phyloP scores from a whole-genome alignment of 2,888 invertebrate genomes.

The Bhutanitis thaidina region DNA sequence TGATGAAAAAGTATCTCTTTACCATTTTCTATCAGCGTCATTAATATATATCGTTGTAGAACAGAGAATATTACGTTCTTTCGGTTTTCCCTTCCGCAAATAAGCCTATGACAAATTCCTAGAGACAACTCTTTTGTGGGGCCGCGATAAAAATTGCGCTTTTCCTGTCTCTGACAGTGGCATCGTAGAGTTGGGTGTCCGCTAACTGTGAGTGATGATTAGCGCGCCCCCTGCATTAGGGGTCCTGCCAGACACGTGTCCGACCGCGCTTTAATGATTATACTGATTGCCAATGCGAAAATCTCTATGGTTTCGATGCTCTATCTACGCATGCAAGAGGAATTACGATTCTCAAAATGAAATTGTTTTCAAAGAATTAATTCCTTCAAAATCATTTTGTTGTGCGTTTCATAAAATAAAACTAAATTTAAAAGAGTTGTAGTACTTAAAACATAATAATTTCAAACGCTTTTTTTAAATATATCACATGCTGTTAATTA shows the following conservation, averaged over 20 bases:
- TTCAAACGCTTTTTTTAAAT: too few species aligned
- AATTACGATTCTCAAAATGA: too few species aligned
- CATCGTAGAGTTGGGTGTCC: conserved; percentile 24
- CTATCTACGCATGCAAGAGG: background rate
- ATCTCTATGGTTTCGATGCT: background rate
- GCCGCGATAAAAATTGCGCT: conserved; percentile 66
- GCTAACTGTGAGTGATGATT: conserved; percentile 73
- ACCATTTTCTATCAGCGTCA: conserved; percentile 31
- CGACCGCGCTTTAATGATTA: conserved; percentile 49
- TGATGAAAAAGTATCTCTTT: conserved; percentile 27
- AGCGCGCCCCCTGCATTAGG: conserved; percentile 49
- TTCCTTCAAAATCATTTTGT: too few species aligned
- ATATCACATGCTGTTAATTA: too few species aligned
- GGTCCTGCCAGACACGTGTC: conserved; percentile 52
- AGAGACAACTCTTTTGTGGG: conserved; percentile 71
- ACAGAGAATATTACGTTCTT: conserved; percentile 43
- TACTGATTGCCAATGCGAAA: conserved; percentile 31
- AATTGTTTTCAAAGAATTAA: too few species aligned
- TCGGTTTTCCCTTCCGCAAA: conserved; percentile 39
- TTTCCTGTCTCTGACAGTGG: conserved; percentile 58
- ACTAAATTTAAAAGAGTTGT: too few species aligned
- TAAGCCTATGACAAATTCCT: conserved; percentile 70
- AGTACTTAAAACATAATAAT: too few species aligned
- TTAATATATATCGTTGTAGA: conserved; percentile 62
- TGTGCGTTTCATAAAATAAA: too few species aligned